A percentile compares a stretch with the other conserved stretches of the same genome.
phyloP scores from a whole-genome alignment of 2,113 vertebrate species.

The Mirza zaza region DNA sequence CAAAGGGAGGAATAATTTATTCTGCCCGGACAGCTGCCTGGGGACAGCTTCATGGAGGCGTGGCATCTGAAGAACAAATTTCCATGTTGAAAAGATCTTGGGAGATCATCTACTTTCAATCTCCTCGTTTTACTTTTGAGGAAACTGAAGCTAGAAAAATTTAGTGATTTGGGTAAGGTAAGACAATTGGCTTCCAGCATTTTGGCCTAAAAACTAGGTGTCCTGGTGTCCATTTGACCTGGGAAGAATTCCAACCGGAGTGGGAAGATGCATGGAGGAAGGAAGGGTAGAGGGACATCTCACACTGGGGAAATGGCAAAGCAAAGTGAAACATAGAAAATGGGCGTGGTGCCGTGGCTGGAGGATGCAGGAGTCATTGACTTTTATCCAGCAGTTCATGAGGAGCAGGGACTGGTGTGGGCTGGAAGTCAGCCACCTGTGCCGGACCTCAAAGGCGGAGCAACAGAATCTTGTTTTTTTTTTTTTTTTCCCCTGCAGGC shows the following conservation, averaged over 20 bases:
- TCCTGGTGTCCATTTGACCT: neutral
- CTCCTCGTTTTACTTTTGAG: neutral
- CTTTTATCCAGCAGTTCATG: no score
- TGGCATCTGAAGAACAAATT: neutral
- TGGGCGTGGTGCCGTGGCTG: neutral
- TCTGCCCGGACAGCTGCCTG: neutral
- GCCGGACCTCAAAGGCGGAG: neutral
- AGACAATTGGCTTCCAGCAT: neutral
- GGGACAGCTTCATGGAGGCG: neutral
- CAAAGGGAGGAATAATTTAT: neutral
- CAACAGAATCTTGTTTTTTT: neutral
- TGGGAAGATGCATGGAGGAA: no score
- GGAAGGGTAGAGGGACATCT: accelerated
- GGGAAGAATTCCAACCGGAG: neutral
- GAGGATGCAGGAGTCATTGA: neutral
- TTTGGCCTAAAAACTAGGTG: neutral
- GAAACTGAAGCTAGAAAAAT: neutral
- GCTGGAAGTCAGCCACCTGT: neutral
- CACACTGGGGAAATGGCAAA: neutral
- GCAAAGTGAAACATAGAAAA: neutral
- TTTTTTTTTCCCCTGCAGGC: neutral
- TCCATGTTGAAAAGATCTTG: neutral
- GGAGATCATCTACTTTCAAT: neutral
- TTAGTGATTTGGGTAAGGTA: neutral
- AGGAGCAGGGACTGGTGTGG: neutral